Evolutionary conservation across 2,113 vertebrate genomes (phyloP).

Genomic region (cat (Felis catus)): DNA sequence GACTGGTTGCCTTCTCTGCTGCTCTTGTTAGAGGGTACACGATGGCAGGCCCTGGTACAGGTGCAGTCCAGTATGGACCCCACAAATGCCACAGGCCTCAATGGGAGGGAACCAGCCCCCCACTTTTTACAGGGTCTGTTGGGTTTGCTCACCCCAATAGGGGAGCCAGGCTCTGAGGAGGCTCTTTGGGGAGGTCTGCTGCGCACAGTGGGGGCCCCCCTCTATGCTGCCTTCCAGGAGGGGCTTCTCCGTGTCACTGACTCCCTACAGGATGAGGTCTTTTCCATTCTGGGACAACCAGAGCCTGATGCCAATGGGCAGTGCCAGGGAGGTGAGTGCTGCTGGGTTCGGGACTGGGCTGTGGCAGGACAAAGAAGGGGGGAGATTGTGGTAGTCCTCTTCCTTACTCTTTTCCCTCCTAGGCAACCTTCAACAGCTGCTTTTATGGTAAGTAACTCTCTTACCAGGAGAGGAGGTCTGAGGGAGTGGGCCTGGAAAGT

Average conservation of each 20-base stretch:
- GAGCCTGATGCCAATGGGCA: slow-evolving; percentile 83
- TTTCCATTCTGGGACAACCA: slow-evolving; percentile 86
- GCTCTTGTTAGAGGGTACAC: slow-evolving; percentile 87
- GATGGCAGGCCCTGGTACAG: slow-evolving; percentile 90
- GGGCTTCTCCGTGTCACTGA: slow-evolving; percentile 89
- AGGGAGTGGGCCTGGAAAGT: not conserved
- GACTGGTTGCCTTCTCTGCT: slow-evolving; percentile 90
- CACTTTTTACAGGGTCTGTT: slow-evolving; percentile 87
- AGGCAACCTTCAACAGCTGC: slow-evolving; percentile 92
- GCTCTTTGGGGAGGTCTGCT: slow-evolving; percentile 88
- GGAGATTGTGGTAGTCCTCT: slow-evolving; percentile 70
- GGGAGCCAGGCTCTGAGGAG: slow-evolving; percentile 82
- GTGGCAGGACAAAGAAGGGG: not conserved
- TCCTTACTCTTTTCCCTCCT: slow-evolving; percentile 82
- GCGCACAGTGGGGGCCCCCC: slow-evolving; percentile 89
- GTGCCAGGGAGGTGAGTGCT: slow-evolving; percentile 90
- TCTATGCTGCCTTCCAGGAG: slow-evolving; percentile 89
- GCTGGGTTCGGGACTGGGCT: not conserved
- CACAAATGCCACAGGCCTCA: slow-evolving; percentile 75
- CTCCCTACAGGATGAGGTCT: slow-evolving; percentile 90
- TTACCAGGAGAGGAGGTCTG: not conserved
- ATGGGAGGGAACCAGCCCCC: slow-evolving; percentile 79
- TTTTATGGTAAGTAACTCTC: slow-evolving; percentile 89
- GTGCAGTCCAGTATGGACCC: slow-evolving; percentile 84
- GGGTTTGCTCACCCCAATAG: slow-evolving; percentile 58